phyloP scores from a whole-genome alignment of 1,140 invertebrate genomes.

The Archivesica marissinica region DNA sequence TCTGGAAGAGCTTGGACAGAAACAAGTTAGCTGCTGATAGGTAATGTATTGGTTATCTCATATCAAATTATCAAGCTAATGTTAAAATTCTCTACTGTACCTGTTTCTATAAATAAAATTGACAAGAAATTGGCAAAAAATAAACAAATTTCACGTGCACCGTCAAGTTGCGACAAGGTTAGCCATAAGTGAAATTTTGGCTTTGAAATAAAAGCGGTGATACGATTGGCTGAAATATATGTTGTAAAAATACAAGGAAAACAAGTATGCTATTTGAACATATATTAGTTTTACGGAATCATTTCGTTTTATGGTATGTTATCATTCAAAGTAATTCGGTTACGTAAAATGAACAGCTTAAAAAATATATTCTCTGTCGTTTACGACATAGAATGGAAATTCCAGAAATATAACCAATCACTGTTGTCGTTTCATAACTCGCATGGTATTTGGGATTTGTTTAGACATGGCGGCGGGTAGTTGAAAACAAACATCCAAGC shows the following conservation, averaged over 20 bases:
- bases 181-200: not conserved
- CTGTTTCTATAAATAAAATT: no score
- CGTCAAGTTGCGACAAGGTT: constrained; percentile 50
- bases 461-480: constrained; percentile 53
- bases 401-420: constrained; percentile 22
- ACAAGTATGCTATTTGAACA: not conserved
- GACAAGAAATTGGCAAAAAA: not conserved
- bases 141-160: not conserved
- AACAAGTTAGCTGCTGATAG: no score
- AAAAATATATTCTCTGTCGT: not conserved
- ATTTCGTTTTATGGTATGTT: not conserved
- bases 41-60: no score
- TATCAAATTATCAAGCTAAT: no score
- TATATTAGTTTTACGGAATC: not conserved
- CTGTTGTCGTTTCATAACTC: not conserved
- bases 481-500: not conserved
- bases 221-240: constrained; percentile 3
- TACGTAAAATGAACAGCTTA: not conserved
- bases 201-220: not conserved
- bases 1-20: no score
- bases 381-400: not conserved
- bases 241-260: not conserved
- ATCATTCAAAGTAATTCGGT: not conserved
- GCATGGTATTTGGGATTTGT: constrained; percentile 40
- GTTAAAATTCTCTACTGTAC: no score